Conservation (phyloP, 2,113 vertebrate genomes). For the Thalassoma bifasciatum region DNA sequence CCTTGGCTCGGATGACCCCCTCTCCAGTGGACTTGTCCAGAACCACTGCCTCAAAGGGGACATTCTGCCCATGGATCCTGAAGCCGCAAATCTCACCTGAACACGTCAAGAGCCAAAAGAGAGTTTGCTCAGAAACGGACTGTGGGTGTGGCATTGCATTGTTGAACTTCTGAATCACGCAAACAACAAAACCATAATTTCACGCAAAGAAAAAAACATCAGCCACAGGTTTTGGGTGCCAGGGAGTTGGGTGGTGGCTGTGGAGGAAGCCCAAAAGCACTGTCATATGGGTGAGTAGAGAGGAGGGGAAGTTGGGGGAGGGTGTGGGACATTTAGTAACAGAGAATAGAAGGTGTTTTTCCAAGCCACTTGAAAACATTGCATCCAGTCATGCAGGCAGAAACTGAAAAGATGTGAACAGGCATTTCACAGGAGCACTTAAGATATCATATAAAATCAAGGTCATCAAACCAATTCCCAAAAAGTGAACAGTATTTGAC, state of each 20-base stretch:
- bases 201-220: conserved; percentile 77
- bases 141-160: neutral
- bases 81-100: conserved; percentile 98
- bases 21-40: conserved; percentile 98
- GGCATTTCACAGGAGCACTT: conserved; percentile 99
- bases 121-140: conserved; percentile 45
- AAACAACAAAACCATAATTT: conserved; percentile 65
- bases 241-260: conserved; percentile 85
- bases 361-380: conserved; percentile 95
- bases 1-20: conserved; percentile 92
- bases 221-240: conserved; percentile 88
- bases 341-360: conserved; percentile 86
- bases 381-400: conserved; percentile 99
- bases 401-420: conserved; percentile 90
- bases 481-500: conserved; percentile 41
- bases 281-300: conserved; percentile 87
- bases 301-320: conserved; percentile 70
- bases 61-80: conserved; percentile 96
- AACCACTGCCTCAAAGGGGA: conserved; percentile 97
- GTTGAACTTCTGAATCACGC: conserved; percentile 8
- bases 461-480: conserved; percentile 75
- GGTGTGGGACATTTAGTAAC: conserved; percentile 85
- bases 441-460: conserved; percentile 77
- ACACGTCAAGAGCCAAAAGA: conserved; percentile 67
- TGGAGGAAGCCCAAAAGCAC: conserved; percentile 89